Percentiles rank a stretch among this genome's conserved stretches.
Evolutionary conservation across 2,113 vertebrate species (phyloP).

Genomic region (Okapia johnstoni): DNA sequence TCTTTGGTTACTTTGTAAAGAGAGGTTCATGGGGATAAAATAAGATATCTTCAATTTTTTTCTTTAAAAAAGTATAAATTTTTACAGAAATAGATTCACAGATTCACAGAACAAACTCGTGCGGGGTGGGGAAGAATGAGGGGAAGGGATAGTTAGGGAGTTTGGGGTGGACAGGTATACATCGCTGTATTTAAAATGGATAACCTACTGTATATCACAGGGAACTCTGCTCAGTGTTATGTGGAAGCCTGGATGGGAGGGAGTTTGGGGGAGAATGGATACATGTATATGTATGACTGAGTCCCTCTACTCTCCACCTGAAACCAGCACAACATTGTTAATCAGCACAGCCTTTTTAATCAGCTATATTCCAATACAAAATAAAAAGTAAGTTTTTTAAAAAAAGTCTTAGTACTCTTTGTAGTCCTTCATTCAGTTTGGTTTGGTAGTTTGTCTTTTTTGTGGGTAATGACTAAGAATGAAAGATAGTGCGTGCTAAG

Average conservation of each 20-base stretch:
- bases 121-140: neutral
- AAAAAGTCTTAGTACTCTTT: neutral
- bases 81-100: neutral
- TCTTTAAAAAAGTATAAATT: neutral
- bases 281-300: neutral
- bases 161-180: neutral
- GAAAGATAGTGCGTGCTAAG: neutral
- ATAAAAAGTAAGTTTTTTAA: too few relatives aligned
- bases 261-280: neutral
- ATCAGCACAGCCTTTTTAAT: neutral
- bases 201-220: neutral
- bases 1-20: constrained; percentile 8
- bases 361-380: neutral
- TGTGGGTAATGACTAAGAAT: neutral
- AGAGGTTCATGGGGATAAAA: neutral
- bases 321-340: neutral
- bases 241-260: neutral
- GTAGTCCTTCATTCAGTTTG: neutral
- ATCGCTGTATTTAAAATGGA: neutral
- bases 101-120: neutral
- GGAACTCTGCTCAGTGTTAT: neutral
- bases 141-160: neutral
- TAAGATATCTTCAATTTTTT: neutral
- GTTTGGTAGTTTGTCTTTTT: neutral
- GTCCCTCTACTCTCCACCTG: neutral